Percentiles rank a stretch among this genome's conserved stretches.
Evolutionary conservation across 2,888 invertebrate genomes (phyloP).

Genomic region (Netelia fuscicornis): DNA sequence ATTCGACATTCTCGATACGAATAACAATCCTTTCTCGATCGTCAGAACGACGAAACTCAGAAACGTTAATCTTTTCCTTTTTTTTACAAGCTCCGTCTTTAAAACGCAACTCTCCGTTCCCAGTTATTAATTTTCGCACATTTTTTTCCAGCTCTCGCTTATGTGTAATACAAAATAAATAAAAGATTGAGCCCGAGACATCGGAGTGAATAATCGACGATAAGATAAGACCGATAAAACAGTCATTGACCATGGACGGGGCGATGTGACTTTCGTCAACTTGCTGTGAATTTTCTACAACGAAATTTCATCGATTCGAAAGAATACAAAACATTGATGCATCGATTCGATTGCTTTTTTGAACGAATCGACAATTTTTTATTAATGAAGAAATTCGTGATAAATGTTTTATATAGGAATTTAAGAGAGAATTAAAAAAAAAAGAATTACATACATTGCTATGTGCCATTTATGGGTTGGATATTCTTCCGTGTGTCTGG

Average conservation of each 20-base stretch:
- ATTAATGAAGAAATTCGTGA: too few species aligned
- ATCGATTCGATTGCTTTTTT: too few species aligned
- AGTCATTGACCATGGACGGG: not conserved
- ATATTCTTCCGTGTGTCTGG: not conserved
- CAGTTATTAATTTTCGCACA: not conserved
- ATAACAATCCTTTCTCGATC: slow-evolving; percentile 23
- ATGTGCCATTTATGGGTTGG: too few species aligned
- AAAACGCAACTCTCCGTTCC: slow-evolving; percentile 11
- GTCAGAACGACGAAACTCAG: not conserved
- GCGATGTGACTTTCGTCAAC: not conserved
- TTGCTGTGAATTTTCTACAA: not conserved
- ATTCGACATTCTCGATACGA: slow-evolving; percentile 30
- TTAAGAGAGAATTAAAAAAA: not conserved
- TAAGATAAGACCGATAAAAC: not conserved
- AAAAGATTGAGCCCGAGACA: not conserved
- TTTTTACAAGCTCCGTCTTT: slow-evolving; percentile 15
- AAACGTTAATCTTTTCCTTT: not conserved
- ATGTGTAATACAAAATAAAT: not conserved
- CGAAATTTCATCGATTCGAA: not conserved
- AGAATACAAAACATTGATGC: too few species aligned
- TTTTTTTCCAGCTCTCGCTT: not conserved
- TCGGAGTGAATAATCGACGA: not conserved
- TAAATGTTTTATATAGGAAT: too few species aligned
- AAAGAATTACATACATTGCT: not conserved
- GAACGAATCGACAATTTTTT: too few species aligned